Percentiles rank a stretch among this genome's conserved stretches.
phyloP scores from a whole-genome alignment of 35 echinoderm and acorn worm genomes.

The Strongylocentrotus purpuratus region DNA sequence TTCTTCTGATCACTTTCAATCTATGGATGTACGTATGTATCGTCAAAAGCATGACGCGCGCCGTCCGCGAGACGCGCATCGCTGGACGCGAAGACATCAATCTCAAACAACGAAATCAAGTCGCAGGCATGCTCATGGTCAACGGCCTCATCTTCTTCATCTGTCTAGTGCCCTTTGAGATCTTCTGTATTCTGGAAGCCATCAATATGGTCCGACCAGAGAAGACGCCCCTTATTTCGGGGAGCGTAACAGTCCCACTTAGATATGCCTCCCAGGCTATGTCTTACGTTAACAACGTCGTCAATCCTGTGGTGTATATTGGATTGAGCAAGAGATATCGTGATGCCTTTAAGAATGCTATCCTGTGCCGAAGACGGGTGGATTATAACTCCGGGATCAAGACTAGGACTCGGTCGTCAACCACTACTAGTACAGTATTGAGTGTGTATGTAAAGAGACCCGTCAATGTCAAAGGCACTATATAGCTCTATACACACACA shows the following conservation, averaged over 20 bases:
- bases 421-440: background rate
- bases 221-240: background rate
- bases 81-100: slow-evolving; percentile 47
- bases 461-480: background rate
- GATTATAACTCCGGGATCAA: background rate
- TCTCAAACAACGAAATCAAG: slow-evolving; percentile 53
- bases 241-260: background rate
- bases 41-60: slow-evolving; percentile 59
- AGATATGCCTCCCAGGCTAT: slow-evolving; percentile 3
- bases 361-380: slow-evolving; percentile 10
- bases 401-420: background rate
- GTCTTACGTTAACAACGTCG: slow-evolving; percentile 68
- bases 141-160: slow-evolving; percentile 69
- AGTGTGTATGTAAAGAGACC: background rate
- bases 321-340: slow-evolving; percentile 64
- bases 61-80: slow-evolving; percentile 46
- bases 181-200: slow-evolving; percentile 36
- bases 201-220: slow-evolving; percentile 15
- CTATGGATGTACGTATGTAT: slow-evolving; percentile 65
- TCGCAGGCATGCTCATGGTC: slow-evolving; percentile 63
- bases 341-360: slow-evolving; percentile 58
- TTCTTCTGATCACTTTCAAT: slow-evolving; percentile 57
- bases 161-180: slow-evolving; percentile 64
- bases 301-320: slow-evolving; percentile 74
- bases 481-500: background rate